Conservation (phyloP, 2,888 invertebrate genomes). For the Torymus texanus region DNA sequence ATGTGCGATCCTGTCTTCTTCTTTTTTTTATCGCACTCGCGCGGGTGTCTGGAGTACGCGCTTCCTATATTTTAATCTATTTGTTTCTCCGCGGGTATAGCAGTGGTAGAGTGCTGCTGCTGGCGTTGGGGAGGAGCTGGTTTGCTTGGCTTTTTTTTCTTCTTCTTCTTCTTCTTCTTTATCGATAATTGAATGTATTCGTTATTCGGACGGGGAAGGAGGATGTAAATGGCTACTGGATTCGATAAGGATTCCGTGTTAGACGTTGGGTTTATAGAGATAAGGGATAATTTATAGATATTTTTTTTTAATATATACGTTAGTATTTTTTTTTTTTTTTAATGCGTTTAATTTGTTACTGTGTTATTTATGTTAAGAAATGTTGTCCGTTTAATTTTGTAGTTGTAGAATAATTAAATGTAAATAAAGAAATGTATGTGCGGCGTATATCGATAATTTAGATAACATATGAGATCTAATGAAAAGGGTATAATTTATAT, state of each 20-base stretch:
- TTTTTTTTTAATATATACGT: too few species aligned
- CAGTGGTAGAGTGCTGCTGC: neutral
- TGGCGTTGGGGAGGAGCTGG: neutral
- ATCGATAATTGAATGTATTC: conserved; percentile 52
- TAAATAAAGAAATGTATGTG: too few species aligned
- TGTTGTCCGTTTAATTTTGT: too few species aligned
- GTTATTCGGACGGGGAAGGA: conserved; percentile 3
- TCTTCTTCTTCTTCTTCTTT: conserved; percentile 9
- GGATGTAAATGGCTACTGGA: conserved; percentile 47
- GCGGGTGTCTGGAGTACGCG: conserved; percentile 38
- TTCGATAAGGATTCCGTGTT: conserved; percentile 35
- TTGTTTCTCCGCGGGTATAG: conserved; percentile 12
- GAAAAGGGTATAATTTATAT: too few species aligned
- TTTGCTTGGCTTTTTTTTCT: conserved; percentile 2
- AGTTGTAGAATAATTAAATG: too few species aligned
- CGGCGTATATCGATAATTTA: too few species aligned
- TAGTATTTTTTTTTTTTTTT: too few species aligned
- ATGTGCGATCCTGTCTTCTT: neutral
- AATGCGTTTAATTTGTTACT: too few species aligned
- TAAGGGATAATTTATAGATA: too few species aligned
- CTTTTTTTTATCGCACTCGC: conserved; percentile 31
- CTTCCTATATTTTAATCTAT: conserved; percentile 52
- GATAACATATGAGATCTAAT: too few species aligned
- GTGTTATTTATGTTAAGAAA: too few species aligned
- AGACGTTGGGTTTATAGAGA: too few species aligned